Evolutionary conservation across 2,888 invertebrate species (phyloP), one percentile per base, ranked within the genome.

Genomic region (Parnassius smintheus): DNA sequence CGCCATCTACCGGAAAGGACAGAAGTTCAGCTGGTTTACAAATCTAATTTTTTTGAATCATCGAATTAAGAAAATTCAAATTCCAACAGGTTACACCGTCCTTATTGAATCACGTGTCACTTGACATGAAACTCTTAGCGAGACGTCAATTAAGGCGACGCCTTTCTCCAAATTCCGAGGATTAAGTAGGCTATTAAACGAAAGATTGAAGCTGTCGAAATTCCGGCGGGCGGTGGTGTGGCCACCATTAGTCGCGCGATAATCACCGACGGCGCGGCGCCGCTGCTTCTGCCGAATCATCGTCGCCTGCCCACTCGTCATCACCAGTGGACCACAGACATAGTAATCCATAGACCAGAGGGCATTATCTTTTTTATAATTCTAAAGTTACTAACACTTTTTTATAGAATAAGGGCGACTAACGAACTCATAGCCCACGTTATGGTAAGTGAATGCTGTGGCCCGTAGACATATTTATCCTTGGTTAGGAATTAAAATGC

Each of bases 231-330:
- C 59, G 83, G 85, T 83, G 86, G 83, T 82, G 68, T 65, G 42
- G 62, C 49, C 58, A 44, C 59, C 64, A 64, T 64, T 64, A 64
- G 35, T 35, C 42, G 59, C 55, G 58, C 58, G 58, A 48, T 55
- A 62, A 59, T 62, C 58, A 59, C 12, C 69, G 70, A 59, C 70
- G 65, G 64, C 65, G 66, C 78, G 84, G 86, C 85, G 86, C 85
- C 83, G 65, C 65, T 66, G 68, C 71, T 74, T 73, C 68, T 79
- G 88, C 85, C 61, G 51, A 69, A 84, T 87, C 87, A 87, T 73
- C 71, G 80, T 80, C 78, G 71, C 69, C 61, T n/a, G 61, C 66
- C 63, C 51, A 35, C 65, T 57, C 57, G 54, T 44, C 58, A 57
- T 11, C 56, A 42, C 18, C 13, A 35, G 49, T 13, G 7, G 49